Base-by-base conservation (phyloP, 2,888 invertebrate species). In the Melanostoma scalare region DNA sequence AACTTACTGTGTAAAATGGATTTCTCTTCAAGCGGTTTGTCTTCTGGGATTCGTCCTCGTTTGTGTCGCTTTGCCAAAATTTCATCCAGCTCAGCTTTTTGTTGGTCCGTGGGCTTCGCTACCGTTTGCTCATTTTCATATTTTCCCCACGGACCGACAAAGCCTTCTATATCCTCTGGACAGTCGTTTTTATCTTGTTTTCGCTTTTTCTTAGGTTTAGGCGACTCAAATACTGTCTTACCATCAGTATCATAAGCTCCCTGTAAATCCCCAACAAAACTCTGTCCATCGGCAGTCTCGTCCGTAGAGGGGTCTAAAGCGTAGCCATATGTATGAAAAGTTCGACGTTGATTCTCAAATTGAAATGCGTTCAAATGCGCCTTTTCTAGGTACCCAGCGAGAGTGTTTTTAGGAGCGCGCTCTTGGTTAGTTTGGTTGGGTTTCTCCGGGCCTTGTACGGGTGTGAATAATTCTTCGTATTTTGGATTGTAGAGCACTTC, bases 101-200 rank as follows among this genome's bases (percentile, higher is more conserved):
- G 97, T 88, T 99, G 98, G 74, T 98, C 98, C 74, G 95, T 95
- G 0, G 99, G 99, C 90, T 96, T 96, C 89, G 97, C 94, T 0
- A 98, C 93, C 71, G 96, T 94, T 88, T 95, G 93, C 91, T 99
- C 99, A 89, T 98, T 98, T 6, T 95, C 94, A 91, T 94, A 99
- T 68, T 96, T 96, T 73, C 98, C 99, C 99, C 99, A 99, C 0
- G 99, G 99, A 0, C 99, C 99, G 0, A 98, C 92, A 90, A 98
- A 99, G 0, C 99, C 99, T 50, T 96, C 97, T 31, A 99, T 93
- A 92, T 99, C 99, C 20, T 94, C 93, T 0, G 99, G 96, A 88
- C 98, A 94, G 88, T 96, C 95, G 92, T 99, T 99, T 90, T 95
- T 95, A 71, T 94, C 94, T 81, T 98, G 93, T 91, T 98, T 98